These are phyloP conservation scores for Tethea ocularis DNA, from an alignment of 2,888 invertebrate genomes.

Conservation along the genomic window DNA sequence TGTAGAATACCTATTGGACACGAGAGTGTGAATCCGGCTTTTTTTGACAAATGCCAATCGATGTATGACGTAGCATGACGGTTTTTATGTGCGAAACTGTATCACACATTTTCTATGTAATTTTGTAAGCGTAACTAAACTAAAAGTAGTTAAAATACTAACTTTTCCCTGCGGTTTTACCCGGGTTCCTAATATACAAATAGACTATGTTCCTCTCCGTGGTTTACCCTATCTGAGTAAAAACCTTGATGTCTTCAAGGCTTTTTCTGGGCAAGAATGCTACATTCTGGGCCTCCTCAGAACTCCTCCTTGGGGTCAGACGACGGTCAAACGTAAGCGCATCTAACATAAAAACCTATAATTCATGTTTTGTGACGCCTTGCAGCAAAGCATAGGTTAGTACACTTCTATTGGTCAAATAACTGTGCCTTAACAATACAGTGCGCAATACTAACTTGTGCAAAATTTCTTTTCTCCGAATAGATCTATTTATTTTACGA, in stretches of 20 bases:
- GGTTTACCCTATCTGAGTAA: too few relatives aligned
- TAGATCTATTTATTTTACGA: conserved; percentile 67
- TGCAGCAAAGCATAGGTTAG: not conserved
- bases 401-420: conserved; percentile 10
- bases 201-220: too few relatives aligned
- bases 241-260: too few relatives aligned
- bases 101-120: not conserved
- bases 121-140: too few relatives aligned
- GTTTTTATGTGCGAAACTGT: not conserved
- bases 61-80: not conserved
- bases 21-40: conserved; percentile 5
- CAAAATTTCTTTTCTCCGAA: conserved; percentile 79
- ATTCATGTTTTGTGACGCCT: not conserved
- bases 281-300: too few relatives aligned
- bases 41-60: conserved; percentile 7
- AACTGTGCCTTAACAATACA: conserved; percentile 15
- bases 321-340: too few relatives aligned
- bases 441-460: conserved; percentile 46
- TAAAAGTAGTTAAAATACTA: too few relatives aligned
- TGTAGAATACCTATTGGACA: conserved; percentile 41
- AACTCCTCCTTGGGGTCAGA: too few relatives aligned
- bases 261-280: too few relatives aligned
- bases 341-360: too few relatives aligned
- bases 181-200: too few relatives aligned
- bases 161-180: too few relatives aligned